These are phyloP conservation scores for Arctopsyche grandis DNA, from an alignment of 1,140 invertebrate genomes.

Conservation along the genomic window DNA sequence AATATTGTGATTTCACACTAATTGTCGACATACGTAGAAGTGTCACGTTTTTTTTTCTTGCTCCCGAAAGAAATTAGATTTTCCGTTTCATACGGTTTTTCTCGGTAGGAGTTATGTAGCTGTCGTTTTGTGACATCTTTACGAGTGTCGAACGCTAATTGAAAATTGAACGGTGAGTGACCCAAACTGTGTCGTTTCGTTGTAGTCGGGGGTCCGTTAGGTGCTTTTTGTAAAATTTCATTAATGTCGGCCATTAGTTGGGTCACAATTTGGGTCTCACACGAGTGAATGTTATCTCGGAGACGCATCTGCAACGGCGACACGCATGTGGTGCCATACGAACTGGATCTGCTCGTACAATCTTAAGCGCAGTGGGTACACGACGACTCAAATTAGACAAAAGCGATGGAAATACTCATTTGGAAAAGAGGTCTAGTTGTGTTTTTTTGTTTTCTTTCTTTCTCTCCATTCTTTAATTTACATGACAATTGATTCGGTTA, in stretches of 20 bases:
- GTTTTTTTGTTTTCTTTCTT: no score
- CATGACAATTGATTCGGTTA: no score
- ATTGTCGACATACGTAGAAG: no score
- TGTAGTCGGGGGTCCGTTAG: neutral
- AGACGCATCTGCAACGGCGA: neutral
- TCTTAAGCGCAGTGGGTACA: neutral
- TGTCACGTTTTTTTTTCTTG: no score
- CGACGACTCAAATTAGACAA: neutral
- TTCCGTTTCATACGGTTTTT: no score
- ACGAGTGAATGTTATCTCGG: constrained; percentile 24
- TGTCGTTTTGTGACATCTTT: no score
- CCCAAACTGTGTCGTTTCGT: neutral
- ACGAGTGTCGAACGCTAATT: neutral
- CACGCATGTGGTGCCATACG: neutral
- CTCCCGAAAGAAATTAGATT: no score
- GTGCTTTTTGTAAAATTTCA: neutral
- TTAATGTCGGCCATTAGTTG: constrained; percentile 2
- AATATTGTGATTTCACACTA: no score
- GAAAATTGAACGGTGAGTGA: neutral
- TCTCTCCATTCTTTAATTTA: no score
- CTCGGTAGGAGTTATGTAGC: no score
- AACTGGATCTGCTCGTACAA: neutral
- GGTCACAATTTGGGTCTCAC: constrained; percentile 24
- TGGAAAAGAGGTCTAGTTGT: no score
- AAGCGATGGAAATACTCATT: no score